These are phyloP conservation scores for Cottus gobio DNA, from an alignment of 2,113 vertebrate genomes.

Conservation along the genomic window DNA sequence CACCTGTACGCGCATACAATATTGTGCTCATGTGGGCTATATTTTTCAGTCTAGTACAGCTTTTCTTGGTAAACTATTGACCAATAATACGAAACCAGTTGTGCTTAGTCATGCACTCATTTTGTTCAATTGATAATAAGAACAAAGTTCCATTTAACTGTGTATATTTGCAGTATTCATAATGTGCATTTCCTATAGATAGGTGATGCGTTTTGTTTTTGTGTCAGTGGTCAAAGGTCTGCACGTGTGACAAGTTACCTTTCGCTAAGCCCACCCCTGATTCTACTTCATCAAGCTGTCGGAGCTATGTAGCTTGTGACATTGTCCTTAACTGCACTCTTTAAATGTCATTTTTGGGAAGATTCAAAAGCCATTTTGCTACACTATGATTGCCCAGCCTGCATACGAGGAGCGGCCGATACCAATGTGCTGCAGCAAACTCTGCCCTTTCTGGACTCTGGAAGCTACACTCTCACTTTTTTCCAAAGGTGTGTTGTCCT, in stretches of 20 bases:
- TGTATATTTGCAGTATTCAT: not conserved
- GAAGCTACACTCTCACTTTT: slow-evolving; percentile 49
- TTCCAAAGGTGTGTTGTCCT: slow-evolving; percentile 51
- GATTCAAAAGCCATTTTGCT: not conserved
- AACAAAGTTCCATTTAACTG: not conserved
- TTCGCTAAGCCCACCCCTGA: too few species aligned
- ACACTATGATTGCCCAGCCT: not conserved
- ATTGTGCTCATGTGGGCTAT: not conserved
- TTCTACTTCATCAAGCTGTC: too few species aligned
- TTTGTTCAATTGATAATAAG: not conserved
- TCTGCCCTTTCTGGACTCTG: slow-evolving; percentile 62
- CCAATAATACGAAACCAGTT: not conserved
- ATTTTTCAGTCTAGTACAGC: not conserved
- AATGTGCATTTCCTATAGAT: not conserved
- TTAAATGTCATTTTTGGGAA: not conserved
- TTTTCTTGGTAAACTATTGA: not conserved
- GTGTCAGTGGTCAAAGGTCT: not conserved
- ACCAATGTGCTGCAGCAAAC: slow-evolving; percentile 1
- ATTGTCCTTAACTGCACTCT: not conserved
- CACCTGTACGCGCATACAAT: not conserved
- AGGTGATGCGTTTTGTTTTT: not conserved
- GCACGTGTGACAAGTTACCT: not conserved
- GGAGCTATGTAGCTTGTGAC: not conserved
- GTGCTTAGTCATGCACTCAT: not conserved
- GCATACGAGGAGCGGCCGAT: not conserved